Conservation (phyloP, 92 coral and sea anemone species). For the Siderastrea siderea region DNA sequence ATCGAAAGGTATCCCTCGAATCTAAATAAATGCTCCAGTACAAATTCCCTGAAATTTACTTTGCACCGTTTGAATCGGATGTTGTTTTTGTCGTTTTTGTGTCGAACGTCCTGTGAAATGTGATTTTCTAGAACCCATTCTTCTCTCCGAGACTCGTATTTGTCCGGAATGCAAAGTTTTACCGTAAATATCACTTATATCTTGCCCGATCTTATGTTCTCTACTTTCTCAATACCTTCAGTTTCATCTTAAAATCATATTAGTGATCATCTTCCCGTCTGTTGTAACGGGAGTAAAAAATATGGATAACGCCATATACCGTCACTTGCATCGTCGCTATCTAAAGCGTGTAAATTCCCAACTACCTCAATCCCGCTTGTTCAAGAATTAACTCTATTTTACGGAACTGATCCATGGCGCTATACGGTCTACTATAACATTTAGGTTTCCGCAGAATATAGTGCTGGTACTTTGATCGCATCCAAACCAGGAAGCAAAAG, state of each 20-base stretch:
- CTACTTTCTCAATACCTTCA: not conserved
- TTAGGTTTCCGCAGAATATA: not conserved
- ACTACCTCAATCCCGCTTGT: constrained; percentile 31
- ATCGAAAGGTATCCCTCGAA: not conserved
- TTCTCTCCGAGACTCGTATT: not conserved
- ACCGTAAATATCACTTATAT: not conserved
- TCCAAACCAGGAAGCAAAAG: constrained; percentile 25
- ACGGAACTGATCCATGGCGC: not conserved
- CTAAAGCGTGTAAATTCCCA: not conserved
- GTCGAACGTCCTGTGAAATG: no score
- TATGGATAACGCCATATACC: not conserved
- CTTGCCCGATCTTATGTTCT: not conserved
- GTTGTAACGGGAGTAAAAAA: not conserved
- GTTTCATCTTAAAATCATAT: not conserved
- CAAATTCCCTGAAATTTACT: not conserved
- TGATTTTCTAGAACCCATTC: constrained; percentile 25
- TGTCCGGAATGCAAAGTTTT: not conserved
- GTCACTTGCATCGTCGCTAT: not conserved
- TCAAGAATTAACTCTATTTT: constrained; percentile 15
- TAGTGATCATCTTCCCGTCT: not conserved
- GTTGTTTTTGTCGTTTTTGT: no score
- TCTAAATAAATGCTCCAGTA: not conserved
- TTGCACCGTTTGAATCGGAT: not conserved
- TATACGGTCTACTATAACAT: not conserved
- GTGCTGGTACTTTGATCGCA: no score